Percentiles rank a stretch among this genome's conserved stretches.
Conservation (phyloP, 1,140 invertebrate genomes). For the Drosophila lowei region DNA sequence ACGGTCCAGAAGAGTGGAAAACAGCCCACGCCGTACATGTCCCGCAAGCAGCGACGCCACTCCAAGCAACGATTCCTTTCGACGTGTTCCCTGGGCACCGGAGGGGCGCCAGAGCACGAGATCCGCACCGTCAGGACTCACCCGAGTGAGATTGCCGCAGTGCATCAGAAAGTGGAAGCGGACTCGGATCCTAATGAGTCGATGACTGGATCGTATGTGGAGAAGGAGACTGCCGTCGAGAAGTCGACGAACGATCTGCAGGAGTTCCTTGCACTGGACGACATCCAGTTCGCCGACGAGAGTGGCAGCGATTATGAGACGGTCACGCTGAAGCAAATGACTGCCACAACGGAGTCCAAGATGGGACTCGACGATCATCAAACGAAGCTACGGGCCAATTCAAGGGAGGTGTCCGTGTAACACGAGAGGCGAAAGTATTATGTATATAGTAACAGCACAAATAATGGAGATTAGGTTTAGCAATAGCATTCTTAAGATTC, state of each 20-base stretch:
- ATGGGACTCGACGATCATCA: slow-evolving; percentile 24
- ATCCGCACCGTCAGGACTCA: slow-evolving; percentile 17
- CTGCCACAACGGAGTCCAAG: slow-evolving; percentile 6
- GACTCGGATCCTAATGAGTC: slow-evolving; percentile 57
- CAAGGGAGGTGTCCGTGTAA: slow-evolving; percentile 61
- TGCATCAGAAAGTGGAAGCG: slow-evolving; percentile 52
- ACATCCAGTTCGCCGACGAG: slow-evolving; percentile 85
- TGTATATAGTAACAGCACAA: slow-evolving; percentile 56
- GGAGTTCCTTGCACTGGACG: slow-evolving; percentile 82
- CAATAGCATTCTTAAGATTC: slow-evolving; percentile 13
- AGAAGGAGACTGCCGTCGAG: slow-evolving; percentile 84
- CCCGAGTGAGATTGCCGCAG: slow-evolving; percentile 40
- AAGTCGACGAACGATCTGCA: slow-evolving; percentile 78
- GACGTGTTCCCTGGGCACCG: slow-evolving; percentile 24
- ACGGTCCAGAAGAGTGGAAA: slow-evolving; percentile 36
- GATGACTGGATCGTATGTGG: slow-evolving; percentile 77
- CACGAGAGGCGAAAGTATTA: background rate
- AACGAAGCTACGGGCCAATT: slow-evolving; percentile 15
- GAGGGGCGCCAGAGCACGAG: slow-evolving; percentile 12
- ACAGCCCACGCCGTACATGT: slow-evolving; percentile 72
- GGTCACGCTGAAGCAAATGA: slow-evolving; percentile 52
- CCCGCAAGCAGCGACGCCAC: slow-evolving; percentile 67
- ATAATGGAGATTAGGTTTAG: slow-evolving; percentile 10
- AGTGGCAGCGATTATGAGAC: slow-evolving; percentile 76
- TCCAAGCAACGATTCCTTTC: slow-evolving; percentile 64